Evolutionary conservation across 2,113 vertebrate genomes (phyloP).

Genomic region (Ariopsis seemanni): DNA sequence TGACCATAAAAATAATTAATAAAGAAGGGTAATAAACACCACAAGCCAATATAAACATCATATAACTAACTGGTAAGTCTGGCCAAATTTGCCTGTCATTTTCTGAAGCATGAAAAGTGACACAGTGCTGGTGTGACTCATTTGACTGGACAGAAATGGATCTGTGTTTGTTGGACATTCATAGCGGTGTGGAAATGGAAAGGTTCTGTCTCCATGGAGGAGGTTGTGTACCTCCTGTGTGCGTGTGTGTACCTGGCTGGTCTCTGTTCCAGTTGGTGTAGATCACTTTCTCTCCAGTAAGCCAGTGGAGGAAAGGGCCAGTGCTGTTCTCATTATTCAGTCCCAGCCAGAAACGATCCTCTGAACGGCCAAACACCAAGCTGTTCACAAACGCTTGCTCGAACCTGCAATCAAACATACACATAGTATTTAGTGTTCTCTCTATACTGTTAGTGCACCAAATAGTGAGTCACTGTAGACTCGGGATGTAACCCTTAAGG

Average conservation of each 20-base stretch:
- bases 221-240: background rate
- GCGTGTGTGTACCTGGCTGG: slow-evolving; percentile 80
- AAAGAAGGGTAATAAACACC: background rate
- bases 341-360: slow-evolving; percentile 87
- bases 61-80: background rate
- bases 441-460: background rate
- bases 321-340: slow-evolving; percentile 80
- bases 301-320: slow-evolving; percentile 84
- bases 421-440: background rate
- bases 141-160: slow-evolving; percentile 3
- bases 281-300: slow-evolving; percentile 82
- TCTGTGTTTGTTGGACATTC: slow-evolving; percentile 6
- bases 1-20: slow-evolving; percentile 1
- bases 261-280: slow-evolving; percentile 96
- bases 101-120: background rate
- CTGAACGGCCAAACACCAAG: slow-evolving; percentile 83
- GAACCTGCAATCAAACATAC: slow-evolving; percentile 73
- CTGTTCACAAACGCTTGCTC: slow-evolving; percentile 94
- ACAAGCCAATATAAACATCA: background rate
- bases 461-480: background rate
- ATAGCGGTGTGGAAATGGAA: slow-evolving; percentile 6
- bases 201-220: background rate
- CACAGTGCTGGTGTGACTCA: slow-evolving; percentile 14
- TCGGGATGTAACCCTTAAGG: background rate
- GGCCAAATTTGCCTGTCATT: slow-evolving; percentile 8